Base-by-base conservation (phyloP, 2,797 vertebrate species). In the Orestias chungarensis region DNA sequence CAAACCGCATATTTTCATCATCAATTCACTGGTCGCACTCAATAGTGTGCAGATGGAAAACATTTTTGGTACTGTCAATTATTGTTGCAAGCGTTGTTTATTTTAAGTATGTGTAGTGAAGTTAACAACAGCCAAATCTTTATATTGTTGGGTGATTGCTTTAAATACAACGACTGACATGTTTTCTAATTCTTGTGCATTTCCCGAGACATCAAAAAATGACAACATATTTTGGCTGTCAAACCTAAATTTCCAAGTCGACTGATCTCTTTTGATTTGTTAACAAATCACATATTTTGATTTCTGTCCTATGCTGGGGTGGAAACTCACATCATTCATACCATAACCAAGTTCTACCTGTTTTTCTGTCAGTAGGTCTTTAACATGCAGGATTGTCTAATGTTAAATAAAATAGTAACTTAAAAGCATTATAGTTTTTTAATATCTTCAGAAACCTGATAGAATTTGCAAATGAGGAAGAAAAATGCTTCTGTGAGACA, bases 401-500 rank as follows among this genome's bases (percentile, higher is more conserved):
- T 61, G 23, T 54, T 35, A 43, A 33, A 35, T 59, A 20, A 5
- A 17, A 40, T 1, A 23, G 25, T 27, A 14, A 40, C 42, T 46
- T 64, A 54, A 68, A 20, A 68, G 50, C 65, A 71, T 61, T 4
- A 57, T 72, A 76, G 73, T 69, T 75, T 64, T 27, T 29, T 62
- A 62, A 71, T 69, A 75, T 72, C 43, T 75, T 76, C 55, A 33
- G 61, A 76, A 75, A 81, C 42, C 61, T 77, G 79, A 79, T 71
- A 66, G 55, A 80, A 77, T 84, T 74, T 73, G 46, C 82, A 82
- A 33, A 77, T 72, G 73, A 81, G 67, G 68, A 87, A 70, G 70
- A 54, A 78, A 64, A 67, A 75, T 18, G 29, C 80, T 86, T 87
- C 80, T 88, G 83, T 86, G 54, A 69, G 78, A 79, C 76, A 71